Evolutionary conservation across 2,888 invertebrate species (phyloP).

Genomic region (Selenia dentaria): DNA sequence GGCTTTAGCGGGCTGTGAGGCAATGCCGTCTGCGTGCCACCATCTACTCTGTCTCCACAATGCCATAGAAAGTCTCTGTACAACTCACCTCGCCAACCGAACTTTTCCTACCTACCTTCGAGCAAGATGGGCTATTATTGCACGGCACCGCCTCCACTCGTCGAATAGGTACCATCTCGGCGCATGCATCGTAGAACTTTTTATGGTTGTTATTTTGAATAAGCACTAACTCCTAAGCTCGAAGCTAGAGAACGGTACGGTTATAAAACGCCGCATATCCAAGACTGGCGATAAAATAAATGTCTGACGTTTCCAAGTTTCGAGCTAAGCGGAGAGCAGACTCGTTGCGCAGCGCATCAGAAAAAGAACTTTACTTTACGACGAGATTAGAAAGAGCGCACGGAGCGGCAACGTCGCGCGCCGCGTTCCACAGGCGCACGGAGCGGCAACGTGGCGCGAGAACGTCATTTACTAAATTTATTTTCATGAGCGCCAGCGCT

Average conservation of each 20-base stretch:
- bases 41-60: slow-evolving; percentile 80
- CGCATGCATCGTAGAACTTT: slow-evolving; percentile 53
- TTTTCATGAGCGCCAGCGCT: slow-evolving; percentile 83
- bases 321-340: slow-evolving; percentile 75
- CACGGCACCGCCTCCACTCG: slow-evolving; percentile 47
- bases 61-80: slow-evolving; percentile 82
- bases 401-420: slow-evolving; percentile 80
- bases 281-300: slow-evolving; percentile 80
- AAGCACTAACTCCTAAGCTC: slow-evolving; percentile 61
- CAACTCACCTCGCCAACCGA: slow-evolving; percentile 75
- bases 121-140: slow-evolving; percentile 62
- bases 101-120: slow-evolving; percentile 79
- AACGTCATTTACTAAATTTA: slow-evolving; percentile 85
- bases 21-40: slow-evolving; percentile 78
- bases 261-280: slow-evolving; percentile 76
- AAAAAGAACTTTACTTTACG: slow-evolving; percentile 85
- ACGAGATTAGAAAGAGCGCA: slow-evolving; percentile 84
- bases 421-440: slow-evolving; percentile 78
- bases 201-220: slow-evolving; percentile 72
- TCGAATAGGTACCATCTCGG: slow-evolving; percentile 45
- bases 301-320: slow-evolving; percentile 81
- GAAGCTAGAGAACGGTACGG: slow-evolving; percentile 60
- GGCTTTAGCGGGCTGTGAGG: slow-evolving; percentile 74
- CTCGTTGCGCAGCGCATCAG: slow-evolving; percentile 73
- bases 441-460: slow-evolving; percentile 76